These are phyloP conservation scores for Pteronotus mesoamericanus DNA, from an alignment of 2,797 vertebrate genomes.

Conservation along the genomic window DNA sequence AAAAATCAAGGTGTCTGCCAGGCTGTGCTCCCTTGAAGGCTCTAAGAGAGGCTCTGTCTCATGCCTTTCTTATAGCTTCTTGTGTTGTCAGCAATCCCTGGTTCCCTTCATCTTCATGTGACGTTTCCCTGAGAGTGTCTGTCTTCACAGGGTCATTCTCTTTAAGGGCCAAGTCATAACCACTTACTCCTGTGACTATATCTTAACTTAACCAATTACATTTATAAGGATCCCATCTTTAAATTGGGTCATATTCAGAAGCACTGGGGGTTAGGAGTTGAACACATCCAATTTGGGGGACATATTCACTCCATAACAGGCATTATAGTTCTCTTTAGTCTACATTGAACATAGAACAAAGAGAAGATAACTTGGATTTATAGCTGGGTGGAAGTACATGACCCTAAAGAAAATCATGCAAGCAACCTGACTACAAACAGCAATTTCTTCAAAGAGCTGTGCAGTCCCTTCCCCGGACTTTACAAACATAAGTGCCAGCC, in stretches of 20 bases:
- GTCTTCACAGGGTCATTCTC: neutral
- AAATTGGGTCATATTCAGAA: neutral
- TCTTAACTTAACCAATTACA: neutral
- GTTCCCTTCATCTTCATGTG: rapidly evolving
- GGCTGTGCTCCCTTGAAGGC: neutral
- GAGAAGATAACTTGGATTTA: neutral
- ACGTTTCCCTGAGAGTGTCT: neutral
- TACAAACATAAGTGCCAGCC: too few species aligned
- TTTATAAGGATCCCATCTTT: neutral
- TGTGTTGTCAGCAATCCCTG: rapidly evolving
- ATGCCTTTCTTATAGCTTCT: too few species aligned
- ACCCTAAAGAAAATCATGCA: rapidly evolving
- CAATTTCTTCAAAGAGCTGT: neutral
- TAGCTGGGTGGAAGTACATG: neutral
- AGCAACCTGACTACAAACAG: neutral
- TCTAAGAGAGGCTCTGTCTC: neutral
- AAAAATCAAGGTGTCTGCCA: too few species aligned
- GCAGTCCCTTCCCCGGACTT: neutral
- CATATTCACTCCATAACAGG: neutral
- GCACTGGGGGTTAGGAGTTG: neutral
- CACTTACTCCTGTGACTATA: neutral
- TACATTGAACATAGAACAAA: neutral
- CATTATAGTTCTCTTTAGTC: neutral
- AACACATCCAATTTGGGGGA: neutral
- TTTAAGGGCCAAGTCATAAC: neutral